Evolutionary conservation across 2,113 vertebrate species (phyloP), one percentile per base, ranked within the genome.

Genomic region (Chionomys nivalis): DNA sequence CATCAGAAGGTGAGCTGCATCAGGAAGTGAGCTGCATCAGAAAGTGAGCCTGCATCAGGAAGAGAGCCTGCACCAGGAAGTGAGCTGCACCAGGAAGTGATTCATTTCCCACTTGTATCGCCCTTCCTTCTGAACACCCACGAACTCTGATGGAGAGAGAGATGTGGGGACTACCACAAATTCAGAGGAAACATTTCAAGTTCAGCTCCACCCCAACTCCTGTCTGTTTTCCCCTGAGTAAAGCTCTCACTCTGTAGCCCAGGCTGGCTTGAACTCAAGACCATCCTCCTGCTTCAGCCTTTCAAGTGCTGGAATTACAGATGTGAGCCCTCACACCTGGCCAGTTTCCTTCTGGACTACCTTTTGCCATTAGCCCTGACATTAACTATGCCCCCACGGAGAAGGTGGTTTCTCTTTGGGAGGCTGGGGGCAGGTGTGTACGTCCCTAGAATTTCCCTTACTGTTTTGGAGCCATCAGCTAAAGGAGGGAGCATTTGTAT

Each of bases 401-500:
- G 83, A 4, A 42, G 47, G 21, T 42, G 9, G 16, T 42, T 95
- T 88, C 79, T 87, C 21, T 78, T 66, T 26, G 85, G 70, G 58
- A 77, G 90, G 19, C n/a, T 49, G 33, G 77, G 33, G 77, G 65
- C 19, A 92, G 42, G 26, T 73, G 47, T 76, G 42, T 17, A 55
- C 23, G 66, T 58, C 61, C 44, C 31, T 87, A 66, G 44, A 68
- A 23, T 83, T 49, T 79, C 44, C 17, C 42, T 72, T 68, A 52
- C 79, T 47, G n/a, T 93, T 83, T 42, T 28, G 9, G 21, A 89
- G 42, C 33, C 24, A 73, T 91, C 33, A 55, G 23, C 92, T 92
- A 52, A 87, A 66, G 91, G 47, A 94, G 13, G 77, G 65, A 82
- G 13, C 49, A 92, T 97, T 95, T 96, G 47, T 89, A 96, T 95